Evolutionary conservation across 1,140 invertebrate genomes (phyloP).

Genomic region (Drosophila biarmipes): DNA sequence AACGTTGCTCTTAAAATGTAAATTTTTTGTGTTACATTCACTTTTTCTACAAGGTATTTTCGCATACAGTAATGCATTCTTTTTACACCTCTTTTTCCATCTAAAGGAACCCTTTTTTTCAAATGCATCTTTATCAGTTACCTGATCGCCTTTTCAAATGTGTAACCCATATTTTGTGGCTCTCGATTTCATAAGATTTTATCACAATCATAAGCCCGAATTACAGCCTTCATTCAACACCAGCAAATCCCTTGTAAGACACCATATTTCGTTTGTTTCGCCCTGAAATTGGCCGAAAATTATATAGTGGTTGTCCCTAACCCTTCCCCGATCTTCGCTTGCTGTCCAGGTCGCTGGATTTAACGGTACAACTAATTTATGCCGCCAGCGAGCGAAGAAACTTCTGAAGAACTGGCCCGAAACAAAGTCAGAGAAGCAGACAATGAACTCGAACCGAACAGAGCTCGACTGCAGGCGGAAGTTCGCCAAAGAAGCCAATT

Average conservation of each 20-base stretch:
- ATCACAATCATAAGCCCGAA: constrained; percentile 50
- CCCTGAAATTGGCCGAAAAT: constrained; percentile 57
- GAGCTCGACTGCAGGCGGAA: constrained; percentile 53
- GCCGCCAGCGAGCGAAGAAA: constrained; percentile 52
- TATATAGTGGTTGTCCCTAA: constrained; percentile 42
- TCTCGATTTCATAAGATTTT: constrained; percentile 26
- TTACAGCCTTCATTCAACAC: constrained; percentile 34
- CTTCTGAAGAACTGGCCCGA: constrained; percentile 53
- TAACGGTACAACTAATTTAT: constrained; percentile 75
- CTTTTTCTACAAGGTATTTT: neutral
- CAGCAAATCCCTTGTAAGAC: constrained; percentile 40
- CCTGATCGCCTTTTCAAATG: neutral
- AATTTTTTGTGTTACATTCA: neutral
- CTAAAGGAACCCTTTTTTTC: neutral
- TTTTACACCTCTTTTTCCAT: neutral
- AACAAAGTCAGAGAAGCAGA: constrained; percentile 26
- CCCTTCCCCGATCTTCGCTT: neutral
- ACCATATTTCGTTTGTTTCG: neutral
- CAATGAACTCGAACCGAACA: constrained; percentile 20
- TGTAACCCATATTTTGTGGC: constrained; percentile 4
- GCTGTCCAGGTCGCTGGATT: constrained; percentile 2
- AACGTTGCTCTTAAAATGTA: neutral
- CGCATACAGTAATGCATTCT: too few species aligned
- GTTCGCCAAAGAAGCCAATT: constrained; percentile 71
- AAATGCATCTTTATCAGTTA: neutral